These are phyloP conservation scores for Ginglymostoma cirratum DNA, from an alignment of 2,113 vertebrate species.

Conservation along the genomic window DNA sequence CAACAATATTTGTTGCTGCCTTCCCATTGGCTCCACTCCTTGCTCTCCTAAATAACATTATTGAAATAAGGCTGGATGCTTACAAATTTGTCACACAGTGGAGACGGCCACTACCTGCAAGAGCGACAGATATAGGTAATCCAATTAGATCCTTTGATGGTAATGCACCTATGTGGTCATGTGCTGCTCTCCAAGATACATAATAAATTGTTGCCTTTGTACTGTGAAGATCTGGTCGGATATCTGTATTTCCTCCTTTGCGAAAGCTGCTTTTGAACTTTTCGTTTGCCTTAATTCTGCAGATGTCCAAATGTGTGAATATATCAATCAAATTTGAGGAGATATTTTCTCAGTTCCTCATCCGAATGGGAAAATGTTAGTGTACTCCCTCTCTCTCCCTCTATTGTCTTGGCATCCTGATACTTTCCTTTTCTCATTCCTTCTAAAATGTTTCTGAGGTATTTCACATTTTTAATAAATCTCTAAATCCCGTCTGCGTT, in stretches of 20 bases:
- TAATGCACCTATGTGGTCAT: not conserved
- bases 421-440: no score
- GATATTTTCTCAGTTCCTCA: not conserved
- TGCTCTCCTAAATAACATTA: conserved; percentile 94
- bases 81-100: conserved; percentile 98
- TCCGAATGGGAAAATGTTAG: not conserved
- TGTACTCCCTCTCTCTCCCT: not conserved
- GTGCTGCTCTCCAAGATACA: not conserved
- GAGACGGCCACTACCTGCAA: conserved; percentile 88
- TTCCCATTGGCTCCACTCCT: conserved; percentile 93
- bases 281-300: not conserved
- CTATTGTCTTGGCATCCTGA: no score
- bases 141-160: not conserved
- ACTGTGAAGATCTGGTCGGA: not conserved
- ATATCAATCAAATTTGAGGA: not conserved
- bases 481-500: not conserved
- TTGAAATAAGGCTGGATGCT: conserved; percentile 93
- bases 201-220: not conserved
- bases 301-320: not conserved
- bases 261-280: not conserved
- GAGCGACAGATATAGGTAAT: conserved; percentile 93
- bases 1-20: conserved; percentile 95
- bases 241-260: not conserved
- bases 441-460: not conserved
- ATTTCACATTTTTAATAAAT: not conserved